Percentiles rank a stretch among this genome's conserved stretches.
Evolutionary conservation across 2,113 vertebrate genomes (phyloP).

Genomic region (Pseudopodoces humilis): DNA sequence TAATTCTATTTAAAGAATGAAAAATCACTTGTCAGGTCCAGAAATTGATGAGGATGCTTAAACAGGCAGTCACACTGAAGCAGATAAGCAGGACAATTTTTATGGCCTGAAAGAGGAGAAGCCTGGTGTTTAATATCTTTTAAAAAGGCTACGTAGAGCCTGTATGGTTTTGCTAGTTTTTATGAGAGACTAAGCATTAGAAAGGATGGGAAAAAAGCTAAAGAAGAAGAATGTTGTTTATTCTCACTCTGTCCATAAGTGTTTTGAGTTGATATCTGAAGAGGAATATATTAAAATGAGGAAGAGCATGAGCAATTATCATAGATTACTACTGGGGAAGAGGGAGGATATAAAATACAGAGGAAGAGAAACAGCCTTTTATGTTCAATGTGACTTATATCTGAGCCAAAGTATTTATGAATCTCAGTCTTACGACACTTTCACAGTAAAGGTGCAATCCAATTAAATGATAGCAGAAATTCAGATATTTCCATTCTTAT

Average conservation of each 20-base stretch:
- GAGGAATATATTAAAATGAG: not conserved
- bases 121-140: not conserved
- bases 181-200: not conserved
- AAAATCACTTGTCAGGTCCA: slow-evolving; percentile 43
- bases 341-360: not conserved
- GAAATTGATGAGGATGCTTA: slow-evolving; percentile 47
- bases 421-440: not conserved
- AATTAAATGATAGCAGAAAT: not conserved
- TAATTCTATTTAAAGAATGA: slow-evolving; percentile 43
- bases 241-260: not conserved
- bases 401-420: not conserved
- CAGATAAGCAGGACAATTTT: not conserved
- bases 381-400: not conserved
- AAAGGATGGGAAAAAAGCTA: not conserved
- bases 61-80: not conserved
- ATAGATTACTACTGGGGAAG: not conserved
- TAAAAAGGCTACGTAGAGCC: not conserved
- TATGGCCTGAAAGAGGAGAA: not conserved
- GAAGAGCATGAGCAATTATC: not conserved
- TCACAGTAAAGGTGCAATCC: not conserved
- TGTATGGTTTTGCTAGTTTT: not conserved
- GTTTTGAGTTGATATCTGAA: not conserved
- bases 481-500: not conserved
- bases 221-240: not conserved
- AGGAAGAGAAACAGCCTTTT: not conserved